Evolutionary conservation across 2,888 invertebrate genomes (phyloP).

Genomic region (Nephrocerus scutellatus): DNA sequence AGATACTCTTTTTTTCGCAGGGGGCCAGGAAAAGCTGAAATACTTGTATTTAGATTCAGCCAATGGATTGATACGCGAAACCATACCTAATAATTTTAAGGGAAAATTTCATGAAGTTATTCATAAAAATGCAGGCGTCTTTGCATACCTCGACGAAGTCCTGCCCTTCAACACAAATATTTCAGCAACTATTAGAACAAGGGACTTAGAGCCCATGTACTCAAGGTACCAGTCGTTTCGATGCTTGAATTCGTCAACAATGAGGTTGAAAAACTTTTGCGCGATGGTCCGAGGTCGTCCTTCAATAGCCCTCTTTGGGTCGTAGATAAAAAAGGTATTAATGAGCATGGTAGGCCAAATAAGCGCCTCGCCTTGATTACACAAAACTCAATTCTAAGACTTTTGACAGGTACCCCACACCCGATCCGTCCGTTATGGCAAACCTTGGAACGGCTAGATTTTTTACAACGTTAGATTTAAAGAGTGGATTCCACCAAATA

Average conservation of each 20-base stretch:
- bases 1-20: background rate
- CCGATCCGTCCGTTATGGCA: too few species aligned
- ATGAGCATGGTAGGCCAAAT: too few species aligned
- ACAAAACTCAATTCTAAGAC: too few species aligned
- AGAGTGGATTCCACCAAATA: constrained; percentile 8
- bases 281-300: too few species aligned
- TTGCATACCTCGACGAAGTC: constrained; percentile 12
- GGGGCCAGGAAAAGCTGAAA: too few species aligned
- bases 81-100: constrained; percentile 3
- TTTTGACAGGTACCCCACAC: too few species aligned
- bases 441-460: too few species aligned
- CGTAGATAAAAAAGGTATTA: too few species aligned
- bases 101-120: constrained; percentile 8
- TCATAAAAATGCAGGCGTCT: constrained; percentile 2
- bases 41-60: too few species aligned
- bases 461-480: too few species aligned
- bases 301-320: too few species aligned
- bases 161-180: constrained; percentile 16
- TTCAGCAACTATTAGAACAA: constrained; percentile 11
- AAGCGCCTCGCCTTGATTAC: too few species aligned
- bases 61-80: constrained; percentile 3
- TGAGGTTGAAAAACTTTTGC: constrained; percentile 6
- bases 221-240: constrained; percentile 11
- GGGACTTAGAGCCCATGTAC: constrained; percentile 9
- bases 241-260: constrained; percentile 10